A percentile compares a stretch with the other conserved stretches of the same genome.
phyloP scores from a whole-genome alignment of 2,113 vertebrate species.

The Salvelinus fontinalis region DNA sequence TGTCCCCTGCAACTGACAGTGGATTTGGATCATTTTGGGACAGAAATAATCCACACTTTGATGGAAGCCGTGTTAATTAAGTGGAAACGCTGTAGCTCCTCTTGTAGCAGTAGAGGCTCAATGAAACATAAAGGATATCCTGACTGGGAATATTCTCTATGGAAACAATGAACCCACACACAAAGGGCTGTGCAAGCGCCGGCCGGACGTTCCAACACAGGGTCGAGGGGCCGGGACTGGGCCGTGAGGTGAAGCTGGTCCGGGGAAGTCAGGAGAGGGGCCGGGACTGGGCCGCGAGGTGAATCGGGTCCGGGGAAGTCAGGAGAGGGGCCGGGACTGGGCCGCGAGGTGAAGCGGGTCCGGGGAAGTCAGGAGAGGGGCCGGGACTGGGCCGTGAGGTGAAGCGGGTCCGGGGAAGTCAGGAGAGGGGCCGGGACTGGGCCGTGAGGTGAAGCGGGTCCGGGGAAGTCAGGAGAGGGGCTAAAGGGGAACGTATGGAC shows the following conservation, averaged over 20 bases:
- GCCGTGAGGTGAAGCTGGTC: too few relatives aligned
- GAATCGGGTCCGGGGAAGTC: too few relatives aligned
- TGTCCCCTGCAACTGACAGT: background rate
- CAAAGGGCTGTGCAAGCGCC: conserved; percentile 42
- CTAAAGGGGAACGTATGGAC: background rate
- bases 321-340: too few relatives aligned
- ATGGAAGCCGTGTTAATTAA: background rate
- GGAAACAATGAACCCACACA: conserved; percentile 45
- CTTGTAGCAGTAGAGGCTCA: conserved; percentile 37
- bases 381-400: too few relatives aligned
- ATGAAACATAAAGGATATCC: conserved; percentile 61
- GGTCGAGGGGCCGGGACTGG: too few relatives aligned
- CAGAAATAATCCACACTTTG: conserved; percentile 11
- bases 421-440: too few relatives aligned
- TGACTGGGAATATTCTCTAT: conserved; percentile 50
- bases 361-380: too few relatives aligned
- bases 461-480: conserved; percentile 23
- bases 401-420: too few relatives aligned
- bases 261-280: too few relatives aligned
- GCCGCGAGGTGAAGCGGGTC: too few relatives aligned
- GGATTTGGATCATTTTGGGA: conserved; percentile 4
- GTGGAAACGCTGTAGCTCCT: conserved; percentile 49
- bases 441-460: background rate
- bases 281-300: too few relatives aligned
- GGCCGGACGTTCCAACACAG: conserved; percentile 38